Conservation (phyloP, 2,888 invertebrate species). For the Chirona hameri region DNA sequence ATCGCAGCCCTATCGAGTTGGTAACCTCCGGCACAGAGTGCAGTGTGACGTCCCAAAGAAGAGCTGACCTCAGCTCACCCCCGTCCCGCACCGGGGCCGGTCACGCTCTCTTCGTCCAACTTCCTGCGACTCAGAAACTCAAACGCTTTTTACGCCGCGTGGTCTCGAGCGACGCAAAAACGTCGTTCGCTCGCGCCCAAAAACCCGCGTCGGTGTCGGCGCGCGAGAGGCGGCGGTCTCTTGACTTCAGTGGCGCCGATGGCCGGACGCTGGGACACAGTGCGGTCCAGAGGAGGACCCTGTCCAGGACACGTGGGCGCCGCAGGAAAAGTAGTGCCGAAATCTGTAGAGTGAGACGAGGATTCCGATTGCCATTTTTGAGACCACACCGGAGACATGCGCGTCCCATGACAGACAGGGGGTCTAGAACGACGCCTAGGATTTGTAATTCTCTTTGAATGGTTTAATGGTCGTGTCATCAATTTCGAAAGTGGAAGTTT, state of each 20-base stretch:
- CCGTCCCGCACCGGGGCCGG: background rate
- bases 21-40: background rate
- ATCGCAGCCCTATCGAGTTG: background rate
- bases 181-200: background rate
- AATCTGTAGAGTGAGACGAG: too few species aligned
- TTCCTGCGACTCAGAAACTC: background rate
- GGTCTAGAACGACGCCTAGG: too few species aligned
- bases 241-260: background rate
- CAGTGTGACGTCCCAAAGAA: background rate
- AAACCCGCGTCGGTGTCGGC: background rate
- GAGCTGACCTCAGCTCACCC: background rate
- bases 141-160: background rate
- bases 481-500: too few species aligned
- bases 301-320: too few species aligned
- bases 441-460: too few species aligned
- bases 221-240: too few species aligned
- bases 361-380: too few species aligned
- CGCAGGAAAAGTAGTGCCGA: too few species aligned
- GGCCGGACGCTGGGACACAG: background rate
- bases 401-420: too few species aligned
- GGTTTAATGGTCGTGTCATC: too few species aligned
- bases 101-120: background rate
- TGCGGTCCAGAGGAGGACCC: background rate
- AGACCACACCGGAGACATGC: too few species aligned
- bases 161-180: background rate